Evolutionary conservation across 2,797 vertebrate species (phyloP).

Genomic region (Perdix hodgsoniae): DNA sequence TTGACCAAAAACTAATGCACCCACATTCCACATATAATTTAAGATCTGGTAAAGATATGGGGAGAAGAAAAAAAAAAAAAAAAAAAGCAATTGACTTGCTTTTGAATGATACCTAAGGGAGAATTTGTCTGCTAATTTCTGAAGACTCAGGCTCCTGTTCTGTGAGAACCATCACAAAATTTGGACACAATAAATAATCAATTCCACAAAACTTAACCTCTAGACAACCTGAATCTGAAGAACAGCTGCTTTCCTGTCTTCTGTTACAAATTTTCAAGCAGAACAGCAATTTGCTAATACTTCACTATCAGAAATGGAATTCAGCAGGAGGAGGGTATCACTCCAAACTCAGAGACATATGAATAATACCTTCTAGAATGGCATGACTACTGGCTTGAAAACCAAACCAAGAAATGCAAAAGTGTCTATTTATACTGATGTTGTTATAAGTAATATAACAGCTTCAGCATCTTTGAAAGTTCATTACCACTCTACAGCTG

Average conservation of each 20-base stretch:
- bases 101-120: background rate
- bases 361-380: background rate
- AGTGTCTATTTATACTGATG: background rate
- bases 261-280: background rate
- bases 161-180: background rate
- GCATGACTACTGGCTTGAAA: background rate
- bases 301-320: background rate
- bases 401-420: background rate
- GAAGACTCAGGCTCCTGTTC: background rate
- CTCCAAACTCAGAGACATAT: background rate
- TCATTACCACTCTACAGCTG: background rate
- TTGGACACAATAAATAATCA: no score
- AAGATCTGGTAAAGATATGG: background rate
- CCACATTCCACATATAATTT: background rate
- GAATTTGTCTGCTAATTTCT: background rate
- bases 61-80: background rate
- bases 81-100: background rate
- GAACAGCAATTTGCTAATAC: background rate
- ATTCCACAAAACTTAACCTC: no score
- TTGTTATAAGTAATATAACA: constrained; percentile 2
- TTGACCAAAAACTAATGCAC: background rate
- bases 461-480: background rate
- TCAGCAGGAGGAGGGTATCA: background rate
- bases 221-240: background rate
- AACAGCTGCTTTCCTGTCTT: background rate